Base-by-base conservation (phyloP, 2,113 vertebrate species). In the Polypterus bichir region DNA sequence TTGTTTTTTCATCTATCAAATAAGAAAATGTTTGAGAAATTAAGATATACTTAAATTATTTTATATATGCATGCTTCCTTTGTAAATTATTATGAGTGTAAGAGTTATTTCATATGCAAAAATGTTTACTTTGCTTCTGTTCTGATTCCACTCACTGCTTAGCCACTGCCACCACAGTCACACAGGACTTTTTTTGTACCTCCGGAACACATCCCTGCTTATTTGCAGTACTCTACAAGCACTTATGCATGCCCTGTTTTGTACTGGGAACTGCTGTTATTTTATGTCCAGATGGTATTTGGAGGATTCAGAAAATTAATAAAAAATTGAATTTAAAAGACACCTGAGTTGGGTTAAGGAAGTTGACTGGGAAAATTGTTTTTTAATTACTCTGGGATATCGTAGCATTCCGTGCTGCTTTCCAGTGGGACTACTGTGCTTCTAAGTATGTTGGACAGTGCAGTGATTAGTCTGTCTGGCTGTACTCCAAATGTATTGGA, bases 371-470 rank as follows among this genome's bases (percentile, higher is more conserved):
- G 70, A 75, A 78, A 81, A 79, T 79, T 78, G 75, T 81, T 81
- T 76, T 79, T 81, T 79, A 77, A 76, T 79, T 78, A 70, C 73
- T 76, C 74, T 78, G 77, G 74, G 77, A 81, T 77, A 78, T 76
- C 79, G 78, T 75, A 75, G 74, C 68, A 73, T 66, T 69, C 66
- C 72, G 66, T 0, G 0, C 55, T 66, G 75, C 75, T 77, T 79
- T 69, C 69, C 74, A 66, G 72, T 59, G 79, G 77, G 65, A 54
- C 63, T 68, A 65, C 63, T 73, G 69, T 52, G 51, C 51, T 52
- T 3, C 51, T 52, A 52, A 52, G 10, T 52, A 10, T 52, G 10
- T 52, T 8, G 51, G 51, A 10, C 3, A 4, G 7, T 52, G 7
- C 4, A 3, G 7, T 8, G 51, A 52, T 10, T 52, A 8, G 4